These are phyloP conservation scores for Puntigrus tetrazona DNA, from an alignment of 2,113 vertebrate species.

Conservation along the genomic window DNA sequence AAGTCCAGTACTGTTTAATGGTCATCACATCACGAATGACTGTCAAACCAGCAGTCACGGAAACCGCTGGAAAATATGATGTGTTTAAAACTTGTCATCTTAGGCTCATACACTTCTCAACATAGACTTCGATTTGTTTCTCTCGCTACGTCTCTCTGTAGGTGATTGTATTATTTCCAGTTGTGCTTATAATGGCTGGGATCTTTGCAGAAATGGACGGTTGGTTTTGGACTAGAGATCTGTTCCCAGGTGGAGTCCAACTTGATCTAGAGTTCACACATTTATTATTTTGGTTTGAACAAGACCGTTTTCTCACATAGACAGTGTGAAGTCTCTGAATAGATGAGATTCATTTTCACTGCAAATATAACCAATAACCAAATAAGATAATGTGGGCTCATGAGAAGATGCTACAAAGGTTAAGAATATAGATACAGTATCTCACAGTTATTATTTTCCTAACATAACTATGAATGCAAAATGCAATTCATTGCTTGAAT, in stretches of 20 bases:
- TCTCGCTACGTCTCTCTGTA: neutral
- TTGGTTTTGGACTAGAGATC: conserved; percentile 55
- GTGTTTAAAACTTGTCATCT: conserved; percentile 27
- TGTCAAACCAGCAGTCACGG: neutral
- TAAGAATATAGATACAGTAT: neutral
- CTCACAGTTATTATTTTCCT: neutral
- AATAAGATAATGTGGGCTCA: neutral
- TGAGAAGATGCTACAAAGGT: neutral
- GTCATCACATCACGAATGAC: neutral
- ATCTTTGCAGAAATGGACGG: conserved; percentile 23
- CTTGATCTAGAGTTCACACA: neutral
- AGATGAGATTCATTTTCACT: neutral
- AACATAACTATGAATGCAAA: neutral
- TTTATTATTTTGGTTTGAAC: conserved; percentile 6
- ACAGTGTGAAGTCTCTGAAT: neutral
- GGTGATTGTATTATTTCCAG: conserved; percentile 37
- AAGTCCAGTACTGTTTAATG: neutral
- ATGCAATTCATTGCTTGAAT: neutral
- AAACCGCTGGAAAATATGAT: conserved; percentile 24
- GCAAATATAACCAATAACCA: neutral
- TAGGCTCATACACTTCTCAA: neutral
- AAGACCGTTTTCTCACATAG: neutral
- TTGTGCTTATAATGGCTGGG: conserved; percentile 40
- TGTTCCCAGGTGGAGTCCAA: conserved; percentile 51
- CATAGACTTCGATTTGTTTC: conserved; percentile 10